Conservation (phyloP, 2,888 invertebrate genomes). For the Acanthosoma haemorrhoidale region DNA sequence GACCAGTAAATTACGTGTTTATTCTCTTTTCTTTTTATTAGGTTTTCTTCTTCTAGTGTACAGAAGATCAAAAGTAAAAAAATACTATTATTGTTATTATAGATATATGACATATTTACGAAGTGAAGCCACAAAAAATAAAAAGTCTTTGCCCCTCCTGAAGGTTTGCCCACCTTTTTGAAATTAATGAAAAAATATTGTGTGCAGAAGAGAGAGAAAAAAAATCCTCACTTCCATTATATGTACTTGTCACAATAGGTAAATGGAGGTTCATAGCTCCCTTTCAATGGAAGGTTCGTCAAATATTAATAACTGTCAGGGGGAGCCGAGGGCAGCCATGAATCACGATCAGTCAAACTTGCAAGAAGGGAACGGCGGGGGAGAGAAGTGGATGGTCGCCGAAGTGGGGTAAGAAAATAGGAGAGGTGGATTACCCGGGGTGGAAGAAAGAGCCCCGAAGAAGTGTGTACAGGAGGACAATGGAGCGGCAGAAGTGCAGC, state of each 20-base stretch:
- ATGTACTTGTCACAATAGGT: slow-evolving; percentile 19
- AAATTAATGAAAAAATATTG: not conserved
- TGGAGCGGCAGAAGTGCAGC: not conserved
- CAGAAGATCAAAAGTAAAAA: too few relatives aligned
- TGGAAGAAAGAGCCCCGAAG: not conserved
- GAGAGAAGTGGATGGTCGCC: not conserved
- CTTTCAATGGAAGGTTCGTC: slow-evolving; percentile 5
- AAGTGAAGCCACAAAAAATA: too few relatives aligned
- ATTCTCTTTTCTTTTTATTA: too few relatives aligned
- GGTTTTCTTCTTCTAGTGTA: too few relatives aligned
- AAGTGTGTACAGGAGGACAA: slow-evolving; percentile 19
- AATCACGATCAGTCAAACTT: slow-evolving; percentile 24
- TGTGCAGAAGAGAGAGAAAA: not conserved
- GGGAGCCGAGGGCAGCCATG: not conserved
- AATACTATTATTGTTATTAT: too few relatives aligned
- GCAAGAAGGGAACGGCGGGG: not conserved
- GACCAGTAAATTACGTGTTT: too few relatives aligned
- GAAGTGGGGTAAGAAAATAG: slow-evolving; percentile 6
- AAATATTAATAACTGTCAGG: slow-evolving; percentile 22
- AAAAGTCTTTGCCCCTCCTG: too few relatives aligned
- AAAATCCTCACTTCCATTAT: not conserved
- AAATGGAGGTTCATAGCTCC: slow-evolving; percentile 22
- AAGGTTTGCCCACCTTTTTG: not conserved
- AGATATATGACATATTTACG: too few relatives aligned
- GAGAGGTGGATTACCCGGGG: slow-evolving; percentile 1